Evolutionary conservation across 2,797 vertebrate species (phyloP).

Genomic region (Caiman crocodilus): DNA sequence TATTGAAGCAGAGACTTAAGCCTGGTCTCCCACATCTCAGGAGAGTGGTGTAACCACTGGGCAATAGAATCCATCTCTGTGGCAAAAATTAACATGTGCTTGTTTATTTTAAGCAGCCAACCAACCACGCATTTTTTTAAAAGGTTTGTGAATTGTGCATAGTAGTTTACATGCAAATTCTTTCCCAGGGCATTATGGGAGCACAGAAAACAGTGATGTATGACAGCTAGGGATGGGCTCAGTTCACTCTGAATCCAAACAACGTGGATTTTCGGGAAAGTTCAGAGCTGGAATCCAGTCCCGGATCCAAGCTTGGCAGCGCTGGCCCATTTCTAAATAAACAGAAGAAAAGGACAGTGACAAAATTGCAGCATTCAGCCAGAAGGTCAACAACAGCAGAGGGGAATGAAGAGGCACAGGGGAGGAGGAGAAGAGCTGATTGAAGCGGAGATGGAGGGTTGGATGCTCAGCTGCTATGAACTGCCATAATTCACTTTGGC

Average conservation of each 20-base stretch:
- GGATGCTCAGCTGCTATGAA: not conserved
- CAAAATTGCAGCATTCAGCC: not conserved
- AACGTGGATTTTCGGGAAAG: not conserved
- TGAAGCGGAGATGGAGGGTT: not conserved
- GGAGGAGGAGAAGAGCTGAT: not conserved
- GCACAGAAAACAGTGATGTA: not conserved
- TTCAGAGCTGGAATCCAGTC: not conserved
- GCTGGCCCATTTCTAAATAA: not conserved
- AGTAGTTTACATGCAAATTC: not conserved
- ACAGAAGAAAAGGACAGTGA: not conserved
- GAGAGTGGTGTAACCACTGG: no score
- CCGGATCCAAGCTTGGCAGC: not conserved
- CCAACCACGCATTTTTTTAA: not conserved
- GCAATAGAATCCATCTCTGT: no score
- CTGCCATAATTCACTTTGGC: not conserved
- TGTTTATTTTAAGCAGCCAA: not conserved
- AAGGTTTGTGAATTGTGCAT: not conserved
- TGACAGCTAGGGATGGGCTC: not conserved
- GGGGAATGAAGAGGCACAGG: not conserved
- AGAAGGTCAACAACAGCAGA: not conserved
- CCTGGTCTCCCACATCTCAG: no score
- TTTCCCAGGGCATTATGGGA: not conserved
- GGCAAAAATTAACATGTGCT: no score
- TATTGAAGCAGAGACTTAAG: no score
- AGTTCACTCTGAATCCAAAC: not conserved